phyloP scores from a whole-genome alignment of 2,888 invertebrate genomes.

The Caenorhabditis afra region DNA sequence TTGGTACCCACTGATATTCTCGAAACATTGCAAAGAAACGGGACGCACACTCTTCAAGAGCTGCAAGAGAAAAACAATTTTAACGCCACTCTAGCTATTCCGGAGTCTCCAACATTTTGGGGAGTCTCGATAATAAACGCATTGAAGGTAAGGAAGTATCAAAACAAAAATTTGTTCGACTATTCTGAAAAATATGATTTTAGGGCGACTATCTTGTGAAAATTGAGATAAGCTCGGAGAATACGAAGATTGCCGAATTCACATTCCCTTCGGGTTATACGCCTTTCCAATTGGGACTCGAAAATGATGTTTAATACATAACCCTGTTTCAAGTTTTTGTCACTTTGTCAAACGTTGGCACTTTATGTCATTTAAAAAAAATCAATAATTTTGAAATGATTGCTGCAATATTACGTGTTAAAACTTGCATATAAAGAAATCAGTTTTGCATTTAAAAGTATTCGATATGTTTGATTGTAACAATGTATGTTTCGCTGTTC shows the following conservation, averaged over 20 bases:
- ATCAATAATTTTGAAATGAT: too few relatives aligned
- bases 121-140: background rate
- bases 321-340: too few relatives aligned
- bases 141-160: background rate
- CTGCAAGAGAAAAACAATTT: slow-evolving; percentile 53
- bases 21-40: slow-evolving; percentile 66
- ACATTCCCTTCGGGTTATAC: background rate
- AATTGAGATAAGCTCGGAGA: background rate
- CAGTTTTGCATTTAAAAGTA: too few relatives aligned
- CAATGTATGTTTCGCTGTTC: too few relatives aligned
- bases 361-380: too few relatives aligned
- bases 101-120: background rate
- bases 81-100: background rate
- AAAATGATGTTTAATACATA: too few relatives aligned
- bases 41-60: slow-evolving; percentile 71
- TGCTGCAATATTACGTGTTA: too few relatives aligned
- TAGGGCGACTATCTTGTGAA: background rate
- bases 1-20: slow-evolving; percentile 71
- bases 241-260: background rate
- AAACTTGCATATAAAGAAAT: too few relatives aligned
- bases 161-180: background rate
- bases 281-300: too few relatives aligned
- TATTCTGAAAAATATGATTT: background rate
- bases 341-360: too few relatives aligned
- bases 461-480: too few relatives aligned